Conservation (phyloP, 2,888 invertebrate genomes). For the Pristionchus japonicus region DNA sequence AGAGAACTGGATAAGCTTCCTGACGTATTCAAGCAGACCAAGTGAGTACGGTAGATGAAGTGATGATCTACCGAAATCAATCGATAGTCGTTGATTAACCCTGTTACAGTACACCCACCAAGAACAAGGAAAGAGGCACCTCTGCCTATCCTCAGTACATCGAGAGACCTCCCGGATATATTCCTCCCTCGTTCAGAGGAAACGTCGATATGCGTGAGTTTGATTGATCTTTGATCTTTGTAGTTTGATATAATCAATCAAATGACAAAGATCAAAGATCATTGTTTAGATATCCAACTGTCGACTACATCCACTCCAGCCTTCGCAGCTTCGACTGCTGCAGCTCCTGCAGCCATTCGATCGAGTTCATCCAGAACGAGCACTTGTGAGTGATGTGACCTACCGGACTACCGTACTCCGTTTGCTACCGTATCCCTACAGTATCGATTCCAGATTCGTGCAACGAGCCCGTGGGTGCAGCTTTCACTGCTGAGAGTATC, state of each 20-base stretch:
- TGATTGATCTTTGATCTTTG: conserved; percentile 36
- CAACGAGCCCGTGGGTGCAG: not conserved
- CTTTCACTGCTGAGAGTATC: conserved; percentile 38
- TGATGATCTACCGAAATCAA: not conserved
- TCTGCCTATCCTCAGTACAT: not conserved
- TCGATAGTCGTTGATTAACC: too few relatives aligned
- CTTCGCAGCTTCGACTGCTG: not conserved
- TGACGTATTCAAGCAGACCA: not conserved
- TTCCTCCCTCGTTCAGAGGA: conserved; percentile 6
- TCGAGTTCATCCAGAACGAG: not conserved
- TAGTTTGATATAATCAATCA: not conserved
- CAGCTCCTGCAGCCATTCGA: not conserved
- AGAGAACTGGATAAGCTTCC: not conserved
- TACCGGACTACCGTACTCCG: conserved; percentile 2
- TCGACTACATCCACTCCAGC: conserved; percentile 21
- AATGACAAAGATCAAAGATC: not conserved
- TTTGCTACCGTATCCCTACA: not conserved
- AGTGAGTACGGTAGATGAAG: not conserved
- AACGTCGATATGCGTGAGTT: conserved; percentile 21
- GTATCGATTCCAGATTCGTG: not conserved
- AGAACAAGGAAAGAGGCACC: not conserved
- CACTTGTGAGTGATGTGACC: conserved; percentile 16
- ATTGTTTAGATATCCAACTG: conserved; percentile 9
- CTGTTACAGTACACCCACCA: not conserved
- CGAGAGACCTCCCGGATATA: conserved; percentile 14